Conservation (phyloP, 2,888 invertebrate genomes). For the Euproctis similis region DNA sequence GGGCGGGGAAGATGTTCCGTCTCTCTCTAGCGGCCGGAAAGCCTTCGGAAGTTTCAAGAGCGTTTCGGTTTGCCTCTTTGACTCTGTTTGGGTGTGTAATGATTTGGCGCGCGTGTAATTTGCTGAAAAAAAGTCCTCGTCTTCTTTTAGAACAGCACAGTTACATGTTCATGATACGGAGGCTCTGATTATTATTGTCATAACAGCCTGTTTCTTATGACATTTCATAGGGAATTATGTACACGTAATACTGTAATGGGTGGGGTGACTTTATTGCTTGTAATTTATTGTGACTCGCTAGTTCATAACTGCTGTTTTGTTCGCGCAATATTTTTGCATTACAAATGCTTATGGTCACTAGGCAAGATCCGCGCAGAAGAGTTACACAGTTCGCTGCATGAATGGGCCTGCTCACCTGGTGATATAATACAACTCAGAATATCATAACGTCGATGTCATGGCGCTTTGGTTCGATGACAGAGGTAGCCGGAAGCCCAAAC, state of each 20-base stretch:
- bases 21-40: conserved; percentile 55
- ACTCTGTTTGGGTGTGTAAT: conserved; percentile 73
- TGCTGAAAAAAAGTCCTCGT: conserved; percentile 64
- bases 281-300: conserved; percentile 18
- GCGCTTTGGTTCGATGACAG: too few relatives aligned
- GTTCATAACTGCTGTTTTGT: too few relatives aligned
- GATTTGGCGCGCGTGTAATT: conserved; percentile 69
- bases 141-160: conserved; percentile 35
- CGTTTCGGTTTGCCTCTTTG: conserved; percentile 73
- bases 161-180: conserved; percentile 36
- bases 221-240: conserved; percentile 18
- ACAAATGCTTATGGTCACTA: too few relatives aligned
- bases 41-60: conserved; percentile 66
- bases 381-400: too few relatives aligned
- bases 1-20: conserved; percentile 25
- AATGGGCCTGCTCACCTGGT: too few relatives aligned
- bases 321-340: too few relatives aligned
- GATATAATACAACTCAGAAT: too few relatives aligned
- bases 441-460: too few relatives aligned
- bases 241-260: conserved; percentile 12
- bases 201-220: conserved; percentile 29
- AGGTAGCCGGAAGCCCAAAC: too few relatives aligned
- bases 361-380: too few relatives aligned
- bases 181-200: conserved; percentile 49
- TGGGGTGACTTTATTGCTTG: conserved; percentile 5